These are phyloP conservation scores for Cygnus buccinator DNA, from an alignment of 2,113 vertebrate genomes.

Conservation along the genomic window DNA sequence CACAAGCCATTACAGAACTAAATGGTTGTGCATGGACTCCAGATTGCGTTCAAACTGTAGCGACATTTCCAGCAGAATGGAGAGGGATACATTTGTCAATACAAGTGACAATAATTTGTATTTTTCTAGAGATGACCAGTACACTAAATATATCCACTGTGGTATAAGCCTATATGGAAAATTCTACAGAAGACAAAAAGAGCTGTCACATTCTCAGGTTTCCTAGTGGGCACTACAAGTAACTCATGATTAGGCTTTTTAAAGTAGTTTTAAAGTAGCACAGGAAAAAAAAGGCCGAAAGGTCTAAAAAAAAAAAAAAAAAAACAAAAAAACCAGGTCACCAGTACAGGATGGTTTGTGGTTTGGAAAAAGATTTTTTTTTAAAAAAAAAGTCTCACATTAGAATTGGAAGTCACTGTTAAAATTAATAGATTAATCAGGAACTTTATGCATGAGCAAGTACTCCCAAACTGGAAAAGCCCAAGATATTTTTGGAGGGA, in stretches of 20 bases:
- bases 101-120: neutral
- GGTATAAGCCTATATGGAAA: neutral
- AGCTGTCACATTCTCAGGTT: neutral
- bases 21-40: neutral
- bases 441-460: conserved; percentile 69
- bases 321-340: conserved; percentile 53
- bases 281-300: conserved; percentile 42
- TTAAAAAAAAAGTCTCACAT: conserved; percentile 3
- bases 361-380: neutral
- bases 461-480: conserved; percentile 71
- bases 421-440: conserved; percentile 70
- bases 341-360: conserved; percentile 59
- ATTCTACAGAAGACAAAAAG: conserved; percentile 13
- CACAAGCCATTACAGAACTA: neutral
- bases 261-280: conserved; percentile 50
- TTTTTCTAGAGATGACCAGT: conserved; percentile 5
- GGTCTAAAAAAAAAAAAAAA: conserved; percentile 39
- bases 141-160: neutral
- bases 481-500: conserved; percentile 64
- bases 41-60: neutral
- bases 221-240: neutral
- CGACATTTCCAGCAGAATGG: neutral
- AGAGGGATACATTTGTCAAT: neutral
- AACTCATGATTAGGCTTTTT: neutral
- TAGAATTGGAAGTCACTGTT: conserved; percentile 60